These are phyloP conservation scores for Drosophila takahashii DNA, from an alignment of 1,140 invertebrate species.

Conservation along the genomic window DNA sequence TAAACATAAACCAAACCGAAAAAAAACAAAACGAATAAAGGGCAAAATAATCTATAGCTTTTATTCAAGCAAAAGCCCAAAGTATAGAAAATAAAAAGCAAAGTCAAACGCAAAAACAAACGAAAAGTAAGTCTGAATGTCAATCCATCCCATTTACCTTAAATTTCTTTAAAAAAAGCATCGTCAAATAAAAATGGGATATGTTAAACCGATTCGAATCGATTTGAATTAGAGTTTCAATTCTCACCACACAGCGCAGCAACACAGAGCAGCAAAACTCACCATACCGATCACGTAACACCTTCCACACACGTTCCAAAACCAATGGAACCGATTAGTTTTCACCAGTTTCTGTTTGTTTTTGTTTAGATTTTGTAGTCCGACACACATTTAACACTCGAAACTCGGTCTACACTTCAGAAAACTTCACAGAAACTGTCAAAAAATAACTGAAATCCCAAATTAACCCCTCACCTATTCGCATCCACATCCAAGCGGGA, in stretches of 20 bases:
- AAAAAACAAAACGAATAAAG: conserved; percentile 27
- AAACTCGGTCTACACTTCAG: conserved; percentile 47
- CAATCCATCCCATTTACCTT: conserved; percentile 59
- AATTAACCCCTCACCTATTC: conserved; percentile 19
- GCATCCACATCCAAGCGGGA: conserved; percentile 15
- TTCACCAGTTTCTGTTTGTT: conserved; percentile 56
- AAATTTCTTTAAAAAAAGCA: conserved; percentile 17
- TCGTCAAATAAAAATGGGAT: conserved; percentile 8
- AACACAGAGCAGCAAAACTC: conserved; percentile 28
- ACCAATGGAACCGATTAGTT: conserved; percentile 40
- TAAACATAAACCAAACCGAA: conserved; percentile 58
- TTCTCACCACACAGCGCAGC: conserved; percentile 17
- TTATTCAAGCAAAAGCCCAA: conserved; percentile 36
- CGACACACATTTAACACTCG: conserved; percentile 31
- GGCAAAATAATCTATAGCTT: conserved; percentile 55
- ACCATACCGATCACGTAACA: conserved; percentile 15
- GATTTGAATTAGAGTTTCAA: conserved; percentile 20
- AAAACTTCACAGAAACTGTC: conserved; percentile 27
- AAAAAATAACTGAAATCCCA: conserved; percentile 48
- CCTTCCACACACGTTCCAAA: conserved; percentile 20
- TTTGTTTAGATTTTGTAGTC: conserved; percentile 36
- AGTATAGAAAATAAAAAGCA: conserved; percentile 56
- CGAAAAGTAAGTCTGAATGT: conserved; percentile 80
- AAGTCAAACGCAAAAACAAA: conserved; percentile 79
- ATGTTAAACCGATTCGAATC: conserved; percentile 16